These are phyloP conservation scores for Heliopora coerulea DNA, from an alignment of 92 coral and sea anemone species.

Conservation along the genomic window DNA sequence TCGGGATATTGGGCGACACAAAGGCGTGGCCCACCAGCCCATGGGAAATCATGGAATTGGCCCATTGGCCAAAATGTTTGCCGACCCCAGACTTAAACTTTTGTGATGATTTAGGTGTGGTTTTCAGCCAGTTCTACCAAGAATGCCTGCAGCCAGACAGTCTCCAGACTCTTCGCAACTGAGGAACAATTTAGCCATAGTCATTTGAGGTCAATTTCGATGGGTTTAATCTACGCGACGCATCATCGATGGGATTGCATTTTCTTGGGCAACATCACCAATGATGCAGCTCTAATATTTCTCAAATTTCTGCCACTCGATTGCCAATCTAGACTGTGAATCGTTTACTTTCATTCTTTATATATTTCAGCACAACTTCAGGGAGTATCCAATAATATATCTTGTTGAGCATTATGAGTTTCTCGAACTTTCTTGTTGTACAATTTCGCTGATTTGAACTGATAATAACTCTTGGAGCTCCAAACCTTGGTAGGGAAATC, in stretches of 20 bases:
- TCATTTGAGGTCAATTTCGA: conserved; percentile 8
- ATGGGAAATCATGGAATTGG: background rate
- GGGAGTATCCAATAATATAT: conserved; percentile 8
- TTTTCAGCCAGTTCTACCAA: background rate
- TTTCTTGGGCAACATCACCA: conserved; percentile 11
- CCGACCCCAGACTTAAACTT: background rate
- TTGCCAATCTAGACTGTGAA: conserved; percentile 14
- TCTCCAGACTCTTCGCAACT: background rate
- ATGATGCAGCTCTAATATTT: conserved; percentile 2
- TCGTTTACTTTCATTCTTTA: conserved; percentile 8
- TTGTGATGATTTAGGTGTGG: background rate
- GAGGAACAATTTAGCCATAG: conserved; percentile 3
- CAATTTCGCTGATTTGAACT: background rate
- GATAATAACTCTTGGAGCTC: conserved; percentile 1
- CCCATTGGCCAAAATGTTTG: background rate
- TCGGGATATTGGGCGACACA: no score
- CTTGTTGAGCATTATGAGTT: background rate
- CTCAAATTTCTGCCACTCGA: conserved; percentile 19
- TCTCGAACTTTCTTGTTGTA: background rate
- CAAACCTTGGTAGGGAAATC: conserved; percentile 1
- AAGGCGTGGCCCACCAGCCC: no score
- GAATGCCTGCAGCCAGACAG: background rate
- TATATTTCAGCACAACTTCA: conserved; percentile 18
- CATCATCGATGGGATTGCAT: background rate
- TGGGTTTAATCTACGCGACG: conserved; percentile 15